phyloP scores from a whole-genome alignment of 2,888 invertebrate genomes.

The Synanthedon tipuliformis region DNA sequence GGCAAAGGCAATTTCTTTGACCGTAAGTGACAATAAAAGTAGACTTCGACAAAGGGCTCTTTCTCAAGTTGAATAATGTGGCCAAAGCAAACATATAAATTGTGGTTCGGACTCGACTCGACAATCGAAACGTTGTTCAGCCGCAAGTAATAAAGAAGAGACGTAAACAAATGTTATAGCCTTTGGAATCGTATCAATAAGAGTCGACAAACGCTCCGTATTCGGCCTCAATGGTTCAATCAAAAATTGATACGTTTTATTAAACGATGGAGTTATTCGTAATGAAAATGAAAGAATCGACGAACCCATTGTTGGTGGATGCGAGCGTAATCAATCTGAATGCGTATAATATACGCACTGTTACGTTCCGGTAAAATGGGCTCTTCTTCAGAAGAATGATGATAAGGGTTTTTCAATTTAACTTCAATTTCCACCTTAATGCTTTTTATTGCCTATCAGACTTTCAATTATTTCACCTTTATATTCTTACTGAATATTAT shows the following conservation, averaged over 20 bases:
- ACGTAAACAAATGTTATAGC: constrained; percentile 10
- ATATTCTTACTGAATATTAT: too few relatives aligned
- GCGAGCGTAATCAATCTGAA: neutral
- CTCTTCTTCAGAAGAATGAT: neutral
- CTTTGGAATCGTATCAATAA: neutral
- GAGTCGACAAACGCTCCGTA: neutral
- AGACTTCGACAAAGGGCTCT: constrained; percentile 26
- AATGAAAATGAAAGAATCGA: neutral
- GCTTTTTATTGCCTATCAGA: too few relatives aligned
- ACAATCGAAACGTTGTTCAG: constrained; percentile 20
- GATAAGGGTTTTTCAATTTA: too few relatives aligned
- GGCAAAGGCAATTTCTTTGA: too few relatives aligned
- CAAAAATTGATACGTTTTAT: neutral
- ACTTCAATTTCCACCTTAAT: too few relatives aligned
- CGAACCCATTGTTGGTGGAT: neutral
- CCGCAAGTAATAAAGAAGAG: constrained; percentile 3
- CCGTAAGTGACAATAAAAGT: constrained; percentile 28
- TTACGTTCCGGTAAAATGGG: neutral
- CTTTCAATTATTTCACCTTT: too few relatives aligned
- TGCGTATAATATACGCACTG: neutral
- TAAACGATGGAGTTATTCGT: neutral
- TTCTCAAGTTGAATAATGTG: constrained; percentile 33
- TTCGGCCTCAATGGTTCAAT: neutral
- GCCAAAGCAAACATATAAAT: constrained; percentile 41
- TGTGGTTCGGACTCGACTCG: constrained; percentile 25